Percentiles rank a stretch among this genome's conserved stretches.
phyloP scores from a whole-genome alignment of 2,113 vertebrate genomes.

The Odontophorus gujanensis region DNA sequence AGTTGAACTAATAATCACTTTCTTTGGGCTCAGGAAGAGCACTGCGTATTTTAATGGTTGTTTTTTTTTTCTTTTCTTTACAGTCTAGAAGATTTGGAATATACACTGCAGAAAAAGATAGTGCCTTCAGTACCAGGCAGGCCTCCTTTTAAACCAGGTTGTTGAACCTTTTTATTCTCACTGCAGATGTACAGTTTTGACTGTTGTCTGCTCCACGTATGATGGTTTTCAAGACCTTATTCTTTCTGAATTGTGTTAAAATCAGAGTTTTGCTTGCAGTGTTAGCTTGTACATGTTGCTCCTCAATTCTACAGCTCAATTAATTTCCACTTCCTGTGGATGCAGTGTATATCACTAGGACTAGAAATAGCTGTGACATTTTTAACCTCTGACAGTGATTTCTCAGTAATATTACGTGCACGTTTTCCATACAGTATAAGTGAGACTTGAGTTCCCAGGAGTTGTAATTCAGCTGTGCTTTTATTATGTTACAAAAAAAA shows the following conservation, averaged over 20 bases:
- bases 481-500: conserved; percentile 72
- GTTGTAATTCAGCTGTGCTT: conserved; percentile 19
- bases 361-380: background rate
- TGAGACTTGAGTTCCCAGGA: background rate
- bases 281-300: background rate
- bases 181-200: background rate
- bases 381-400: background rate
- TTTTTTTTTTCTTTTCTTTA: background rate
- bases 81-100: background rate
- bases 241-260: background rate
- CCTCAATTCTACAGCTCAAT: background rate
- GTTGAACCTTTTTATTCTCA: background rate
- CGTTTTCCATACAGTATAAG: fast-evolving
- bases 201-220: background rate
- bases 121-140: background rate
- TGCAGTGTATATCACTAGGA: background rate
- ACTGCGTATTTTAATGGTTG: background rate
- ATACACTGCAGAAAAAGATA: background rate
- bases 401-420: background rate
- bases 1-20: fast-evolving
- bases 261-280: background rate
- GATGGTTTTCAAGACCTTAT: background rate
- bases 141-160: background rate
- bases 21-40: no score
- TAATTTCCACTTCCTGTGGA: background rate